These are phyloP conservation scores for Cyprinodon diabolis DNA, from an alignment of 2,797 vertebrate species.

Conservation along the genomic window DNA sequence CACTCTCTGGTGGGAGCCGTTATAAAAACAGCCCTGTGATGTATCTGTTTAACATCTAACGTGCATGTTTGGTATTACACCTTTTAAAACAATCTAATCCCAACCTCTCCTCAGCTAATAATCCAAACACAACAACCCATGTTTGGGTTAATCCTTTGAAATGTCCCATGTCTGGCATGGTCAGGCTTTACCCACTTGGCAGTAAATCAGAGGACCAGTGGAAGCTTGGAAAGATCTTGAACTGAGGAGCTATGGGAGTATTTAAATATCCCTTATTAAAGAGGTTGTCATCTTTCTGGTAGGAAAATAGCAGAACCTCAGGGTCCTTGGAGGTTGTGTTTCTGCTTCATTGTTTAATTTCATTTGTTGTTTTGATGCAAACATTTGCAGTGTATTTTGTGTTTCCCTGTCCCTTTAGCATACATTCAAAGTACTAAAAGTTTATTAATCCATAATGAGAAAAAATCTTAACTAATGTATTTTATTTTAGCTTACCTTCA, in stretches of 20 bases:
- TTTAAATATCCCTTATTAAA: conserved; percentile 56
- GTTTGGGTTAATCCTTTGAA: conserved; percentile 55
- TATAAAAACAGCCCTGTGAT: conserved; percentile 52
- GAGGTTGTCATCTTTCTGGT: conserved; percentile 11
- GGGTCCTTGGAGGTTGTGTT: not conserved
- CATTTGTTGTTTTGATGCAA: not conserved
- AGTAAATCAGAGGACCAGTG: conserved; percentile 50
- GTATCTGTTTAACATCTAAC: conserved; percentile 50
- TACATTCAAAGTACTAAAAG: not conserved
- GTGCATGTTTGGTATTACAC: conserved; percentile 45
- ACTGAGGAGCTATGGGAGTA: conserved; percentile 44
- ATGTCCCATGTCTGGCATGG: conserved; percentile 52
- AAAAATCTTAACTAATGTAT: not conserved
- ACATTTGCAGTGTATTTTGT: not conserved
- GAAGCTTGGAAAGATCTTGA: conserved; percentile 52
- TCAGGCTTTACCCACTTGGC: conserved; percentile 45
- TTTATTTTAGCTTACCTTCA: not conserved
- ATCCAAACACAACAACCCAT: conserved; percentile 42
- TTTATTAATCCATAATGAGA: not conserved
- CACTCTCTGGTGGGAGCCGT: conserved; percentile 45
- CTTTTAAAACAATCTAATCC: conserved; percentile 36
- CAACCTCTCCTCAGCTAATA: conserved; percentile 26
- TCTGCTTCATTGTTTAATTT: not conserved
- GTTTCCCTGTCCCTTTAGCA: not conserved
- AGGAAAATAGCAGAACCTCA: too few species aligned